Conservation (phyloP, 2,797 vertebrate species). For the Chanos chanos region DNA sequence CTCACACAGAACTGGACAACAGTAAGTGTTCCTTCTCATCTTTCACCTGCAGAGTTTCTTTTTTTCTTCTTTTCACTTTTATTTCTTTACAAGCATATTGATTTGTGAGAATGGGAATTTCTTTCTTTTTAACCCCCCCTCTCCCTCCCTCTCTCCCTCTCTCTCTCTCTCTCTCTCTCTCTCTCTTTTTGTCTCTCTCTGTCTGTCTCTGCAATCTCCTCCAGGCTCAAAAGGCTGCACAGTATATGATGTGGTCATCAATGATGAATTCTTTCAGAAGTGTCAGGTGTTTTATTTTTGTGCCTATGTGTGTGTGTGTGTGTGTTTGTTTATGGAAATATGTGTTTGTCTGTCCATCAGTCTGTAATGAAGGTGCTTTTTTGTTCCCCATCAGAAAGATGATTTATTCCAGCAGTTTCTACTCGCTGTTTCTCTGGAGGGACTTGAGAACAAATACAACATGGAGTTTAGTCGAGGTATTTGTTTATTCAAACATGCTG, state of each 20-base stretch:
- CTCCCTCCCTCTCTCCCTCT: no score
- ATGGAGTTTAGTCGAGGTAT: constrained; percentile 61
- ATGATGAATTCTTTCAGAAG: constrained; percentile 78
- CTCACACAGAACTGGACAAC: constrained; percentile 83
- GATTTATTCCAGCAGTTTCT: constrained; percentile 82
- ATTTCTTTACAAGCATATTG: neutral
- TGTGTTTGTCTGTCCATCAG: constrained; percentile 26
- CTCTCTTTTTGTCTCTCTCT: neutral
- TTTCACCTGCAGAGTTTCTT: neutral
- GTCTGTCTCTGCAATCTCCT: constrained; percentile 27
- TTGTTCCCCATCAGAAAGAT: constrained; percentile 54
- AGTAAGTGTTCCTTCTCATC: constrained; percentile 61
- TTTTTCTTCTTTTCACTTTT: neutral
- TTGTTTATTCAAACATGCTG: neutral
- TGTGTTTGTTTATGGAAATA: neutral
- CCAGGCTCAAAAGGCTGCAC: constrained; percentile 79
- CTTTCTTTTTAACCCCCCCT: neutral
- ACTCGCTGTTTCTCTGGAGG: constrained; percentile 81
- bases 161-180: no score
- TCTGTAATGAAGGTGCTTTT: no score
- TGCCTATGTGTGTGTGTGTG: neutral
- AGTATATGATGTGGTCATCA: constrained; percentile 85
- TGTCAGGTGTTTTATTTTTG: constrained; percentile 68
- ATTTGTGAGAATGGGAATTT: neutral
- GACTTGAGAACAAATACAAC: constrained; percentile 84